Evolutionary conservation across 2,113 vertebrate genomes (phyloP).

Genomic region (Psophia crepitans): DNA sequence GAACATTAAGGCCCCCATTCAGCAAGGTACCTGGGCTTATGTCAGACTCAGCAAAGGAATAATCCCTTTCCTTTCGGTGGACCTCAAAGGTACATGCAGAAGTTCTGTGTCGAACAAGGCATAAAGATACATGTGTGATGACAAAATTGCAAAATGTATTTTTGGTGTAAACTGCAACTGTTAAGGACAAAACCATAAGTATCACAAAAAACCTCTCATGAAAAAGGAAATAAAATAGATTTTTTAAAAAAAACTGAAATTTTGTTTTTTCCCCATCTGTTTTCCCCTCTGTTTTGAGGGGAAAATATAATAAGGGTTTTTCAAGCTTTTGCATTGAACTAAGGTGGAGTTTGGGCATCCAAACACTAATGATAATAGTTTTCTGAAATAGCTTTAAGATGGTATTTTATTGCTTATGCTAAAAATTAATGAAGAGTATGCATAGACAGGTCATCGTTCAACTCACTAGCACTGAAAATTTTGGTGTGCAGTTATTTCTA

Average conservation of each 20-base stretch:
- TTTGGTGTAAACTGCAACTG: conserved; percentile 35
- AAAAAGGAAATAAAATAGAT: not conserved
- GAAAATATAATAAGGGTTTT: not conserved
- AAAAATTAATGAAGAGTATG: not conserved
- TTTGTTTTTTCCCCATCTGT: not conserved
- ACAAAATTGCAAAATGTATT: conserved; percentile 14
- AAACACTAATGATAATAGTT: not conserved
- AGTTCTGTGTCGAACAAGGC: conserved; percentile 11
- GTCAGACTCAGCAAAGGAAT: not conserved
- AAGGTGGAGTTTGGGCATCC: not conserved
- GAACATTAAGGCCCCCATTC: not conserved
- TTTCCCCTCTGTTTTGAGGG: not conserved
- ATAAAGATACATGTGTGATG: not conserved
- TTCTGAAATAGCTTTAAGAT: not conserved
- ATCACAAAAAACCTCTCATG: not conserved
- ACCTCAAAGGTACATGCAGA: not conserved
- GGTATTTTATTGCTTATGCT: conserved; percentile 42
- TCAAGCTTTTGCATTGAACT: not conserved
- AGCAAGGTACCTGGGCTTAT: not conserved
- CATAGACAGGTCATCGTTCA: not conserved
- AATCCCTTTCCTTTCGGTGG: not conserved
- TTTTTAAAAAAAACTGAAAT: not conserved
- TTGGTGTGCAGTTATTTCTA: not conserved
- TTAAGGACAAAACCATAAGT: not conserved
- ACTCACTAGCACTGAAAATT: not conserved